A percentile compares a stretch with the other conserved stretches of the same genome.
Evolutionary conservation across 1,140 invertebrate species (phyloP).

Genomic region (Papilio glaucus): DNA sequence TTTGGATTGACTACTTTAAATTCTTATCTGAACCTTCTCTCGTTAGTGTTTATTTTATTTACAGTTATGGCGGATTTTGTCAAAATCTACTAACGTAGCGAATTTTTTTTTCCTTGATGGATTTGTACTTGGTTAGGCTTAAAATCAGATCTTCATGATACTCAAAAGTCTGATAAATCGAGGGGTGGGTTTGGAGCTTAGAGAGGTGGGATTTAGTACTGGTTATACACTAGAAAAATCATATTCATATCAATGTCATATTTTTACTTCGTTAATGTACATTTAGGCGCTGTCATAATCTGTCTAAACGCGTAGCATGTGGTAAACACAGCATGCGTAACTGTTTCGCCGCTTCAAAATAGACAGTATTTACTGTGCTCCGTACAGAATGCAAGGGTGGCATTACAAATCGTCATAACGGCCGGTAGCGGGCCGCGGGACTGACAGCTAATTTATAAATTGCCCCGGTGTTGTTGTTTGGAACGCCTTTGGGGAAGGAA

Average conservation of each 20-base stretch:
- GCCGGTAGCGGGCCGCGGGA: conserved; percentile 53
- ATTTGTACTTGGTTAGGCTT: no score
- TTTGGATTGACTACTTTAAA: no score
- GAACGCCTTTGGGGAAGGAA: conserved; percentile 39
- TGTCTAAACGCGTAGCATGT: conserved; percentile 3
- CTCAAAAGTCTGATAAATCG: no score
- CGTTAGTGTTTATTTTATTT: no score
- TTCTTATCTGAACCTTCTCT: no score
- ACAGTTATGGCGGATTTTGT: no score
- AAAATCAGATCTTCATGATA: no score
- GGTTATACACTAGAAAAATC: no score
- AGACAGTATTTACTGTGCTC: conserved; percentile 53
- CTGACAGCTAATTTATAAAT: conserved; percentile 65
- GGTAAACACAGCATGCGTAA: neutral
- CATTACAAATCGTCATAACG: conserved; percentile 68
- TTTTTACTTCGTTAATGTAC: neutral
- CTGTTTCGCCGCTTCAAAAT: conserved; percentile 49
- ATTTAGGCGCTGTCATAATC: neutral
- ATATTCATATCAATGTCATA: neutral
- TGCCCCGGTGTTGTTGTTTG: conserved; percentile 53
- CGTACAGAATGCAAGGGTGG: conserved; percentile 51
- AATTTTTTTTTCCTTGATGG: no score
- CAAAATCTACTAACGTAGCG: no score
- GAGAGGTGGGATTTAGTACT: no score
- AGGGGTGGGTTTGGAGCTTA: no score